These are phyloP conservation scores for Strix uralensis DNA, from an alignment of 2,113 vertebrate genomes.

Conservation along the genomic window DNA sequence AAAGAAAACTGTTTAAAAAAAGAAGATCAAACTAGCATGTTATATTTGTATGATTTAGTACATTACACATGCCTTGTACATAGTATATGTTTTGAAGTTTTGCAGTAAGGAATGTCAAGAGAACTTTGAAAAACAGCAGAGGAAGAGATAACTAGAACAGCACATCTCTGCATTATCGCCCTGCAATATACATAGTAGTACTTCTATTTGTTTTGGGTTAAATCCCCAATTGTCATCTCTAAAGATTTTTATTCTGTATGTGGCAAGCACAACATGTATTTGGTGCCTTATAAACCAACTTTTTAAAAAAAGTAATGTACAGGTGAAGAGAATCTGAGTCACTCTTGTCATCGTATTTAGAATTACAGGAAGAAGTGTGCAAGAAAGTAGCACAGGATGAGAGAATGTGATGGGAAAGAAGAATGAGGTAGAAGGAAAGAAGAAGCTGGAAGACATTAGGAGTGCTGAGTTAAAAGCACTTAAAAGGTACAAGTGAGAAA, in stretches of 20 bases:
- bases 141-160: neutral
- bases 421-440: neutral
- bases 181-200: neutral
- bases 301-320: neutral
- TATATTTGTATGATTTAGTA: neutral
- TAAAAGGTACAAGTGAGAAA: neutral
- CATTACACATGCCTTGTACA: neutral
- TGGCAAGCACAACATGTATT: neutral
- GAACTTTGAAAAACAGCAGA: neutral
- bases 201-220: neutral
- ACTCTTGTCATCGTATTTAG: neutral
- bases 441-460: neutral
- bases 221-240: neutral
- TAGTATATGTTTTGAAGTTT: neutral
- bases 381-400: neutral
- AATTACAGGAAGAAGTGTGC: neutral
- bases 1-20: neutral
- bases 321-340: neutral
- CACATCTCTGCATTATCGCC: neutral
- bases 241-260: neutral
- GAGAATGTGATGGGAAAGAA: neutral
- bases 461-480: neutral
- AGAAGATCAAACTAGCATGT: neutral
- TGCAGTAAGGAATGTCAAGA: constrained; percentile 15
- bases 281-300: neutral